These are phyloP conservation scores for Calameuta pallipes DNA, from an alignment of 2,888 invertebrate genomes.

Conservation along the genomic window DNA sequence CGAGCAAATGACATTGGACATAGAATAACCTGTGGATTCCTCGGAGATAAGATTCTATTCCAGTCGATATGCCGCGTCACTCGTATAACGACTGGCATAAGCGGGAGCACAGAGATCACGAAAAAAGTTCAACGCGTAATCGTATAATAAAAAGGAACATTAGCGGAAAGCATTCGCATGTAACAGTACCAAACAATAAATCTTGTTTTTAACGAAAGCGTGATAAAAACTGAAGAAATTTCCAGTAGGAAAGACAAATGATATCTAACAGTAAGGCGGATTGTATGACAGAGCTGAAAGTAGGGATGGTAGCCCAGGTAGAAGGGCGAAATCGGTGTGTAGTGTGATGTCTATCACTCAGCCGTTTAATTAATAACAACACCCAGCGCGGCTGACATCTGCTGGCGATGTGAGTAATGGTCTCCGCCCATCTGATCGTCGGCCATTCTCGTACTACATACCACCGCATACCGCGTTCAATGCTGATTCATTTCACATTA, in stretches of 20 bases:
- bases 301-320: conserved; percentile 22
- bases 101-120: neutral
- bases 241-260: conserved; percentile 62
- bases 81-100: neutral
- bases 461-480: conserved; percentile 39
- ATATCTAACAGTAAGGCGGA: conserved; percentile 59
- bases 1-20: conserved; percentile 30
- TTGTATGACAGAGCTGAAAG: conserved; percentile 32
- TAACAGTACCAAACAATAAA: conserved; percentile 25
- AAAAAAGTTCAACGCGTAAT: neutral
- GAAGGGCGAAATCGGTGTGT: conserved; percentile 19
- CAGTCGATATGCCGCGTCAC: neutral
- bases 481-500: conserved; percentile 53
- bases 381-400: conserved; percentile 57
- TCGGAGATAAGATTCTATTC: neutral
- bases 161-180: neutral
- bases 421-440: conserved; percentile 60
- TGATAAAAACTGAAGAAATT: conserved; percentile 42
- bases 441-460: conserved; percentile 25
- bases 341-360: conserved; percentile 60
- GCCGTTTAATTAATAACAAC: conserved; percentile 64
- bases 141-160: neutral
- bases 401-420: conserved; percentile 60
- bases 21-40: neutral
- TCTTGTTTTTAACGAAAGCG: conserved; percentile 44